Base-by-base conservation (phyloP, 2,797 vertebrate species). In the Leuciscus waleckii region DNA sequence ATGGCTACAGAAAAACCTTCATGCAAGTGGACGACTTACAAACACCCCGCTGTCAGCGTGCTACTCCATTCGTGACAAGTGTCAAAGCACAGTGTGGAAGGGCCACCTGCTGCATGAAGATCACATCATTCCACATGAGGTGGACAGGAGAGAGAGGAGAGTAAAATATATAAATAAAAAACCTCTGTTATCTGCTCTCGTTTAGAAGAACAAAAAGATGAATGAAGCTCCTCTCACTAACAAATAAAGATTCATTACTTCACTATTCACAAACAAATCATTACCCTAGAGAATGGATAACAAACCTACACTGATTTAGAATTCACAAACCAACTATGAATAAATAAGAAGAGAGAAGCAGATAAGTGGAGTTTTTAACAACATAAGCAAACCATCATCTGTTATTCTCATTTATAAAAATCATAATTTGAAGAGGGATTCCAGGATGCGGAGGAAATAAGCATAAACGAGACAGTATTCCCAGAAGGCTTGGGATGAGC, bases 401-500 rank as follows among this genome's bases (percentile, higher is more conserved):
- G 83, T 29, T 67, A 79, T 76, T 81, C 83, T 74, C 77, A 70
- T 70, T 71, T 81, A 58, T 82, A 85, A 49, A 83, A 82, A 73
- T 80, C 67, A 65, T 79, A 81, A 79, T 61, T 82, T 82, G 84
- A 78, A 32, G 56, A 67, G 65, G 79, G 78, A 81, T 74, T 83
- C 82, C 85, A 85, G 65, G 71, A 69, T 46, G 56, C 26, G 2
- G 43, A 81, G 70, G 79, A 82, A 84, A 81, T 35, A 23, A 70
- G 79, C 35, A 58, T 65, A 14, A 88, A 79, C 82, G 43, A 85
- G 67, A 73, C 41, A 21, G 63, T 76, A 63, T 58, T 79, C 87
- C 76, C 89, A 90, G 89, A 90, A 88, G 89, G 87, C 82, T 83
- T 26, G 79, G 80, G 73, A 83, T 83, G 85, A 85, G 77, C 70